Evolutionary conservation across 2,113 vertebrate genomes (phyloP).

Genomic region (Lampris incognitus): DNA sequence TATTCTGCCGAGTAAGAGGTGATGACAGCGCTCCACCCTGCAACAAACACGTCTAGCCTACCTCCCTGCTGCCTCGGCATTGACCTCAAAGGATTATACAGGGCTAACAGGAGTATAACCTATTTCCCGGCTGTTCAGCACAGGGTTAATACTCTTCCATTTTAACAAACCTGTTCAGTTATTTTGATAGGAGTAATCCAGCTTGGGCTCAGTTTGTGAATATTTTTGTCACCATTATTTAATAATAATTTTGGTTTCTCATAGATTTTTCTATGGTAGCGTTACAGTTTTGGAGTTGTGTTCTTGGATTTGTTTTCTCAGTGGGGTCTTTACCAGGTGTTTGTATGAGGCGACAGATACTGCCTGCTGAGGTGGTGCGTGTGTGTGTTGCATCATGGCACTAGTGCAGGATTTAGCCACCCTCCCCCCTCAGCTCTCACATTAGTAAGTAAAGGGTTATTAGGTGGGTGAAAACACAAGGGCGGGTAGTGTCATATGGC

Average conservation of each 20-base stretch:
- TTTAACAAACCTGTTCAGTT: background rate
- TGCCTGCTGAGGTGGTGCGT: background rate
- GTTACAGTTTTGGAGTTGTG: background rate
- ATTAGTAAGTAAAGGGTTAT: slow-evolving; percentile 26
- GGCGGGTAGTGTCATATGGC: background rate
- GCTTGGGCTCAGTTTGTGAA: background rate
- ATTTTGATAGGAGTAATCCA: background rate
- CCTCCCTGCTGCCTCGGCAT: background rate
- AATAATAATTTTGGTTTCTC: background rate
- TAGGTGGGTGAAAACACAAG: slow-evolving; percentile 22
- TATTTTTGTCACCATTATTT: background rate
- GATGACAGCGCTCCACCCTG: background rate
- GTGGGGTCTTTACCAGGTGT: background rate
- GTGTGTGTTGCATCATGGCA: slow-evolving; percentile 16
- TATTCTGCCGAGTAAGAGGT: background rate
- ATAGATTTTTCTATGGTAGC: background rate
- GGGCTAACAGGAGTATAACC: background rate
- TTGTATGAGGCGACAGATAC: background rate
- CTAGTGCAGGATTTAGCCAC: slow-evolving; percentile 11
- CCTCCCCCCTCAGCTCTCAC: slow-evolving; percentile 23
- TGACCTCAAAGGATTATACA: slow-evolving; percentile 3
- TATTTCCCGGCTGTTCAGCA: background rate
- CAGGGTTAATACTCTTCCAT: background rate
- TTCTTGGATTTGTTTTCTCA: background rate
- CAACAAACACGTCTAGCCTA: background rate